Evolutionary conservation across 1,140 invertebrate species (phyloP).

Genomic region (Coelopa frigida): DNA sequence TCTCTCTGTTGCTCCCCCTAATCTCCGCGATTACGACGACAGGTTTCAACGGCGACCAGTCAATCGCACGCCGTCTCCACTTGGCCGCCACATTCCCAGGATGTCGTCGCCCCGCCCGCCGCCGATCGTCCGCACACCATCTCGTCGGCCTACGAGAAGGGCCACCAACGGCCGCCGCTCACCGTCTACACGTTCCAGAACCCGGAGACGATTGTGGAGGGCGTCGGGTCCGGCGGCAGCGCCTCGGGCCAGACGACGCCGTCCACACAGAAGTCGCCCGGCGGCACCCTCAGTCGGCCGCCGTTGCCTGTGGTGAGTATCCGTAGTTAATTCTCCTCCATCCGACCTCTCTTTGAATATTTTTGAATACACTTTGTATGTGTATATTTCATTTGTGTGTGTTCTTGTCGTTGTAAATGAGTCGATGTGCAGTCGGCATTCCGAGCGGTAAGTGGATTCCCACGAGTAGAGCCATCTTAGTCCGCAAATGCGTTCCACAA

Average conservation of each 20-base stretch:
- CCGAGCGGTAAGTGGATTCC: no score
- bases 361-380: neutral
- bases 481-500: no score
- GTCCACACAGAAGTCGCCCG: conserved; percentile 39
- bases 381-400: conserved; percentile 7
- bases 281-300: conserved; percentile 45
- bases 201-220: conserved; percentile 52
- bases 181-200: conserved; percentile 84
- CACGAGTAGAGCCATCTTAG: no score
- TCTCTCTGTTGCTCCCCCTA: neutral
- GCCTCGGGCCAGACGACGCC: conserved; percentile 31
- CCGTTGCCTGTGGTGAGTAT: conserved; percentile 55
- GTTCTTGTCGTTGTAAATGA: conserved; percentile 11
- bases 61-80: conserved; percentile 42
- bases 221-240: conserved; percentile 12
- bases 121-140: conserved; percentile 87
- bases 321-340: neutral
- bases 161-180: conserved; percentile 74
- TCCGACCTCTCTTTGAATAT: neutral
- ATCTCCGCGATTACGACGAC: conserved; percentile 6
- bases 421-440: neutral
- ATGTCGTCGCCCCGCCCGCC: conserved; percentile 61
- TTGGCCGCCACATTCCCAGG: conserved; percentile 50
- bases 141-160: conserved; percentile 83
- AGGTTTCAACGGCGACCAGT: conserved; percentile 38